Evolutionary conservation across 2,113 vertebrate genomes (phyloP).

Genomic region (Megalops atlanticus): DNA sequence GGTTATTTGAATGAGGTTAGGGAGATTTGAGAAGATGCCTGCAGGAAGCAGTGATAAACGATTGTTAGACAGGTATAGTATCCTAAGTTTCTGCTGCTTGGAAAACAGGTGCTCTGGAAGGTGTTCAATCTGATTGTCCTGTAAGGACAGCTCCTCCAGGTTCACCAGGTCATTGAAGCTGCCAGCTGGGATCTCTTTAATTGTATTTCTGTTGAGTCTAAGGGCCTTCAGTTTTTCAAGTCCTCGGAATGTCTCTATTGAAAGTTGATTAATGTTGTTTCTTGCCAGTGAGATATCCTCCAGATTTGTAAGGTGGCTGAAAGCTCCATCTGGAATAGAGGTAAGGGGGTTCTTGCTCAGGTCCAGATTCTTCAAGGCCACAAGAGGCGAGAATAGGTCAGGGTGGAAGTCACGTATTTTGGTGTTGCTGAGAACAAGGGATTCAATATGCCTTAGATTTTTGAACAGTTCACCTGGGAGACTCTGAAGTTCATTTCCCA

Average conservation of each 20-base stretch:
- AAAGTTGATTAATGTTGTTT: conserved; percentile 75
- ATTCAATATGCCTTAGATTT: conserved; percentile 62
- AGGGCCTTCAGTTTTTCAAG: conserved; percentile 75
- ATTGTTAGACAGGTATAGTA: conserved; percentile 87
- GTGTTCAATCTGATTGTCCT: conserved; percentile 79
- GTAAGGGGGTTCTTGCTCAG: conserved; percentile 22
- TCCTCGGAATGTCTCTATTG: conserved; percentile 67
- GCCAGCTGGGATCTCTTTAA: conserved; percentile 73
- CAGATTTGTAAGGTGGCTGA: conserved; percentile 43
- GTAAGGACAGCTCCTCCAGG: conserved; percentile 81
- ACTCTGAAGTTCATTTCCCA: conserved; percentile 51
- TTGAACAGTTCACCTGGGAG: conserved; percentile 72
- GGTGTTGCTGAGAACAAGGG: conserved; percentile 16
- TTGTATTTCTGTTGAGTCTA: conserved; percentile 78
- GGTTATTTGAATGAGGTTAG: conserved; percentile 74
- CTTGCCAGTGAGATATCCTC: conserved; percentile 75
- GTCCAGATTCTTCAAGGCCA: not conserved
- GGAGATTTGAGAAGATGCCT: conserved; percentile 78
- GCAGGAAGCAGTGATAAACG: conserved; percentile 72
- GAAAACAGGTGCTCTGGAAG: conserved; percentile 76
- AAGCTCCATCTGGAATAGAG: conserved; percentile 2
- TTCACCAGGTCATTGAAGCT: conserved; percentile 73
- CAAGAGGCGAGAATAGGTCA: not conserved
- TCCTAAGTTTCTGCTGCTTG: conserved; percentile 76
- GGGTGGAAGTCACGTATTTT: not conserved